phyloP scores from a whole-genome alignment of 2,797 vertebrate genomes.

The Tamandua tetradactyla region DNA sequence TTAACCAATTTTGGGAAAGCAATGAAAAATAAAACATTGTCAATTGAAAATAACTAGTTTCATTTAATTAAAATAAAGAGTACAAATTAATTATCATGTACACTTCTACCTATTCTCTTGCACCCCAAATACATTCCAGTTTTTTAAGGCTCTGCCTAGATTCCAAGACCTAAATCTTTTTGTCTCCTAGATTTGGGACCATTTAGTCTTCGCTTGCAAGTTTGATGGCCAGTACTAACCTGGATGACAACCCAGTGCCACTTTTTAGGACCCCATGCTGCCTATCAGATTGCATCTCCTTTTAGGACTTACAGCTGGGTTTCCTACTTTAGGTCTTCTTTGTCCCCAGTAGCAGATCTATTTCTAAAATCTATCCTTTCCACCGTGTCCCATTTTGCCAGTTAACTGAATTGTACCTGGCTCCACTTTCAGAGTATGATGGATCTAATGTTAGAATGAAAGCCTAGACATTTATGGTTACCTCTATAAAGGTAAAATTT shows the following conservation, averaged over 20 bases:
- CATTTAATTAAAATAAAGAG: conserved; percentile 5
- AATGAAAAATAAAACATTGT: conserved; percentile 1
- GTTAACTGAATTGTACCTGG: conserved; percentile 10
- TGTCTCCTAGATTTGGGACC: not conserved
- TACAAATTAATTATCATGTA: not conserved
- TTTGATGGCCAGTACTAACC: not conserved
- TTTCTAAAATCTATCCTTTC: not conserved
- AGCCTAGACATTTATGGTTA: not conserved
- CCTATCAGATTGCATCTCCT: not conserved
- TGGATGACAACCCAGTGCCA: not conserved
- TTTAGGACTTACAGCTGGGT: not conserved
- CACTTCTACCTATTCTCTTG: not conserved
- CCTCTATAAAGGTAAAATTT: conserved; percentile 1
- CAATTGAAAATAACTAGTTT: not conserved
- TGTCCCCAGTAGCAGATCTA: not conserved
- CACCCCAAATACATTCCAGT: not conserved
- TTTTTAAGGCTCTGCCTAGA: not conserved
- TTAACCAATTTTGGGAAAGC: conserved; percentile 8
- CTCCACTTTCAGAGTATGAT: not conserved
- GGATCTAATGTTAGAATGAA: not conserved
- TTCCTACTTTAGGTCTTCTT: not conserved
- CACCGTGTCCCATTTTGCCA: conserved; percentile 36
- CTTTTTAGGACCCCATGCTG: not conserved
- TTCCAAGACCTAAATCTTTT: not conserved
- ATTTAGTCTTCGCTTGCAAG: not conserved